Evolutionary conservation across 2,113 vertebrate species (phyloP).

Genomic region (Oreochromis tanganicae): DNA sequence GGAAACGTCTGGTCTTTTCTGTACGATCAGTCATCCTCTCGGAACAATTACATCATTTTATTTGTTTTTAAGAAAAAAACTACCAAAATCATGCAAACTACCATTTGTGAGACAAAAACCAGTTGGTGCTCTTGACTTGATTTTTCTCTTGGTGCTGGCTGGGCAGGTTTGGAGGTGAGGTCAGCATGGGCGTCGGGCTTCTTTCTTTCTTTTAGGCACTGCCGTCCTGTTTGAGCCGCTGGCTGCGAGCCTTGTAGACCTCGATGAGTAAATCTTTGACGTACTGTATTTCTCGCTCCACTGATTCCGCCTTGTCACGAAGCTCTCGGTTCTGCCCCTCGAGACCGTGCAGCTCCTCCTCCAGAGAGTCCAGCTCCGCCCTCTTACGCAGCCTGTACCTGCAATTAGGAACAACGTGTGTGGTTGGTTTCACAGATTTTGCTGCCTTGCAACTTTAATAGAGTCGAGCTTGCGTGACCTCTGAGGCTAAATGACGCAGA

Average conservation of each 20-base stretch:
- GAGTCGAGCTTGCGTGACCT: background rate
- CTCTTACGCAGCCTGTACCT: constrained; percentile 89
- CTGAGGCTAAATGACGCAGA: background rate
- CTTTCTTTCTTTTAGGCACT: constrained; percentile 59
- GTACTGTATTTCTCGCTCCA: constrained; percentile 90
- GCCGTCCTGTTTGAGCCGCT: constrained; percentile 80
- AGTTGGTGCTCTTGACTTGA: constrained; percentile 25
- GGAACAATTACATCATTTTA: constrained; percentile 17
- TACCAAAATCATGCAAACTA: constrained; percentile 72
- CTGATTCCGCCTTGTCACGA: constrained; percentile 86
- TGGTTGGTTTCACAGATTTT: background rate
- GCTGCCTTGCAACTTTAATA: constrained; percentile 29
- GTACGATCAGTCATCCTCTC: constrained; percentile 9
- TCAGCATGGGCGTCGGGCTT: background rate
- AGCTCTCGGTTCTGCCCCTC: constrained; percentile 87
- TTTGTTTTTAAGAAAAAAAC: constrained; percentile 61
- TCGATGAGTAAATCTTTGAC: constrained; percentile 91
- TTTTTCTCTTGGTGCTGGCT: constrained; percentile 41
- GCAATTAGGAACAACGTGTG: background rate
- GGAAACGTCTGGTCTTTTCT: background rate
- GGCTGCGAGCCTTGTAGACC: constrained; percentile 91
- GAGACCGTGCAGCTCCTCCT: constrained; percentile 85
- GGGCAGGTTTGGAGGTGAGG: constrained; percentile 10
- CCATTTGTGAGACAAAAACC: constrained; percentile 29
- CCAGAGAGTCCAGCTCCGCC: constrained; percentile 86